These are phyloP conservation scores for Pristionchus entomophagus DNA, from an alignment of 2,888 invertebrate species.

Conservation along the genomic window DNA sequence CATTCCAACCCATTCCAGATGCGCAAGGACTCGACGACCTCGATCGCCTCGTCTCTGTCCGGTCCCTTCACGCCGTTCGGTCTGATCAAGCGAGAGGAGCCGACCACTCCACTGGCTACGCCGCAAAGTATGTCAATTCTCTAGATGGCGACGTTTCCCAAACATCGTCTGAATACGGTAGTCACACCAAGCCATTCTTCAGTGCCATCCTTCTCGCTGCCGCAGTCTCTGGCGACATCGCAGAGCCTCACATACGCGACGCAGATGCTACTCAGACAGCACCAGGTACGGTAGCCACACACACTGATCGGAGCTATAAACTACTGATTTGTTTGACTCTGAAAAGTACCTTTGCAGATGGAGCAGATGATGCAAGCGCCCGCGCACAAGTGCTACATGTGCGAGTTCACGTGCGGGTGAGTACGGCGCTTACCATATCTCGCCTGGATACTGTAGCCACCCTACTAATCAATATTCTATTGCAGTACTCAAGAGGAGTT, in stretches of 20 bases:
- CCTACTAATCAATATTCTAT: constrained; percentile 45
- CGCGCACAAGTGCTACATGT: constrained; percentile 58
- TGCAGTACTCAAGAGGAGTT: constrained; percentile 62
- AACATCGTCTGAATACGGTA: background rate
- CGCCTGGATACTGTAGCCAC: background rate
- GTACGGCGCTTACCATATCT: background rate
- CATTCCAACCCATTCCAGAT: background rate
- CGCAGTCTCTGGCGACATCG: constrained; percentile 54
- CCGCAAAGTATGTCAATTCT: background rate
- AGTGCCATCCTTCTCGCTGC: constrained; percentile 50
- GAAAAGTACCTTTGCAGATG: constrained; percentile 48
- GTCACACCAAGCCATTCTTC: background rate
- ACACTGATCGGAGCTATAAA: too few relatives aligned
- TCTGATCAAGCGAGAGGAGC: constrained; percentile 29
- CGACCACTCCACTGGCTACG: constrained; percentile 10
- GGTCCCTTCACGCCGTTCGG: constrained; percentile 45
- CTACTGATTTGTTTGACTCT: constrained; percentile 40
- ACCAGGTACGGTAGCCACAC: constrained; percentile 49
- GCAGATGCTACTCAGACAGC: constrained; percentile 61
- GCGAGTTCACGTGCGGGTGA: constrained; percentile 56
- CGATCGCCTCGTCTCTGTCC: constrained; percentile 38
- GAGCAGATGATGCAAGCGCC: constrained; percentile 21
- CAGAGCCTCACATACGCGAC: constrained; percentile 60
- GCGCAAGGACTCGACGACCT: constrained; percentile 35
- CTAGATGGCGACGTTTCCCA: background rate